Conservation (phyloP, 2,113 vertebrate species). For the Rafetus swinhoei region DNA sequence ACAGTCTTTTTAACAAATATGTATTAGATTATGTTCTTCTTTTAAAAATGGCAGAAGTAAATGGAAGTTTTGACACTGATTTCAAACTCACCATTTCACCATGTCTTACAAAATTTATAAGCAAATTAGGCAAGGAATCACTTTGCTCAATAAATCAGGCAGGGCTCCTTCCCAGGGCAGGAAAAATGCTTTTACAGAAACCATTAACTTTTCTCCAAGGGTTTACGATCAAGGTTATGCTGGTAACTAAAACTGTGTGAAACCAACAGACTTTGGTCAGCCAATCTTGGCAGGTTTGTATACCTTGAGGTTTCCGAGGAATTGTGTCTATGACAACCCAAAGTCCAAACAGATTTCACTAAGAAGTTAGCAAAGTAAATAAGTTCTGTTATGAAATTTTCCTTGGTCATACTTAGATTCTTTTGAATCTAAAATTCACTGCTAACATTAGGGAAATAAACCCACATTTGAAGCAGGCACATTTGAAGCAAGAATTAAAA, state of each 20-base stretch:
- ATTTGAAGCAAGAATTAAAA: fast-evolving
- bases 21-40: not conserved
- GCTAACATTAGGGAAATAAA: not conserved
- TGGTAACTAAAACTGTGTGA: not conserved
- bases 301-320: not conserved
- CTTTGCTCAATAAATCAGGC: not conserved
- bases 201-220: not conserved
- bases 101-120: not conserved
- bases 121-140: fast-evolving
- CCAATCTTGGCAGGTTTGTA: not conserved
- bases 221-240: not conserved
- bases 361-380: not conserved
- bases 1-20: not conserved
- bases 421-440: not conserved
- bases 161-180: not conserved
- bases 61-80: not conserved
- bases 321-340: not conserved
- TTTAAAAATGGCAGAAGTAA: not conserved
- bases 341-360: not conserved
- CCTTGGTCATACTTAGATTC: not conserved
- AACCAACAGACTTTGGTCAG: not conserved
- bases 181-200: not conserved
- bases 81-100: not conserved
- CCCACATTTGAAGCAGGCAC: not conserved
- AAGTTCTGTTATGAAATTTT: not conserved